phyloP scores from a whole-genome alignment of 2,797 vertebrate genomes.

The Pterois miles region DNA sequence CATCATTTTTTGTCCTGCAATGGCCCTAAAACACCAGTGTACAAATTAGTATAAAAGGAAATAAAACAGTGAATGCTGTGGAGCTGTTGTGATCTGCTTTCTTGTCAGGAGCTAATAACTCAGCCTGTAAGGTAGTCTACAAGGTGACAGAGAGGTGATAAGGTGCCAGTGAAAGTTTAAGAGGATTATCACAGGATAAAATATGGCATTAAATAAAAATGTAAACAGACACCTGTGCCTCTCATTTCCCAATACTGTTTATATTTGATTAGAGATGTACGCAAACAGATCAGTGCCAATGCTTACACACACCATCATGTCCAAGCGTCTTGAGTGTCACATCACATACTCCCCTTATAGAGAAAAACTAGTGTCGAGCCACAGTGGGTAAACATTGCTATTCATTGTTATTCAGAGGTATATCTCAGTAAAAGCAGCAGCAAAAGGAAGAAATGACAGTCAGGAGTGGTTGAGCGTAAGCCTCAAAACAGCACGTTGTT shows the following conservation, averaged over 20 bases:
- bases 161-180: constrained; percentile 17
- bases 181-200: constrained; percentile 38
- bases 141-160: constrained; percentile 44
- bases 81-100: constrained; percentile 5
- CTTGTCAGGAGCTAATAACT: constrained; percentile 32
- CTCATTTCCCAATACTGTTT: constrained; percentile 15
- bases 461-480: constrained; percentile 17
- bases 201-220: constrained; percentile 45
- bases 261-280: constrained; percentile 34
- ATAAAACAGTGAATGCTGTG: not conserved
- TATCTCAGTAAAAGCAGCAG: constrained; percentile 39
- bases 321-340: not conserved
- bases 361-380: not conserved
- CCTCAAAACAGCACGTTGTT: constrained; percentile 38
- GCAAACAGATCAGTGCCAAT: constrained; percentile 16
- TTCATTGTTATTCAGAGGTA: constrained; percentile 64
- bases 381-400: constrained; percentile 20
- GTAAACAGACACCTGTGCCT: constrained; percentile 34
- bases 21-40: too few species aligned
- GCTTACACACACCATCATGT: not conserved
- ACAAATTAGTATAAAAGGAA: not conserved
- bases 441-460: constrained; percentile 25
- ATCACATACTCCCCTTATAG: not conserved
- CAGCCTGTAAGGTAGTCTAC: constrained; percentile 14
- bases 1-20: too few species aligned